Evolutionary conservation across 2,888 invertebrate species (phyloP).

Genomic region (Erebia epiphron): DNA sequence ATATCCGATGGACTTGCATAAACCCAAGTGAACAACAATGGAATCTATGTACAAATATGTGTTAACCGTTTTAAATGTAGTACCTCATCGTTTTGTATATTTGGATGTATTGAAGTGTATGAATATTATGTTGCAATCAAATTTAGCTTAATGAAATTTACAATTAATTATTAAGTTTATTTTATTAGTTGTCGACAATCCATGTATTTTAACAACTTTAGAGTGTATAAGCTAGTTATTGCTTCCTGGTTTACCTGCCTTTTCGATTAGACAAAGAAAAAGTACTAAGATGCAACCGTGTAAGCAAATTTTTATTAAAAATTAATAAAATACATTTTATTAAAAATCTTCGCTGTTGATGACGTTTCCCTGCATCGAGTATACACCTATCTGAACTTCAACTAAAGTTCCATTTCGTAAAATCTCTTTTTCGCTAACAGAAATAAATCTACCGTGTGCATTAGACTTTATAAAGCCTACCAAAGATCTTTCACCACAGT

Average conservation of each 20-base stretch:
- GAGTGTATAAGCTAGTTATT: neutral
- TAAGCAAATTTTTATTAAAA: neutral
- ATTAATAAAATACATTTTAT: too few relatives aligned
- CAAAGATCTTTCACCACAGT: slow-evolving; percentile 6
- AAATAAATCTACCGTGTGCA: neutral
- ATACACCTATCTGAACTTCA: too few relatives aligned
- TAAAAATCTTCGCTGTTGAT: too few relatives aligned
- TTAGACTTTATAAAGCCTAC: neutral
- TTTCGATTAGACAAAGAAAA: neutral
- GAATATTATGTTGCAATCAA: slow-evolving; percentile 44
- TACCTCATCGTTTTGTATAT: slow-evolving; percentile 53
- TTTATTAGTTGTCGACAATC: slow-evolving; percentile 32
- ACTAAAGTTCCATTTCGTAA: too few relatives aligned
- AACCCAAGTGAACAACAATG: slow-evolving; percentile 27
- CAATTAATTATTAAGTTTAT: slow-evolving; percentile 38
- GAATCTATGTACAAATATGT: slow-evolving; percentile 57
- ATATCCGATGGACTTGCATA: slow-evolving; percentile 4
- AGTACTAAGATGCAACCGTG: neutral
- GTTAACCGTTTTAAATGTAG: slow-evolving; percentile 54
- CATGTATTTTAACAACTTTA: slow-evolving; percentile 5
- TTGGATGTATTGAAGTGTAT: slow-evolving; percentile 40
- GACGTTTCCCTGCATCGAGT: too few relatives aligned
- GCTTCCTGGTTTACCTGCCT: neutral
- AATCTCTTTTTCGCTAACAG: neutral
- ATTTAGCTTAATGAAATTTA: slow-evolving; percentile 42